Evolutionary conservation across 2,113 vertebrate genomes (phyloP), one percentile per base, ranked within the genome.

Genomic region (Solea solea): DNA sequence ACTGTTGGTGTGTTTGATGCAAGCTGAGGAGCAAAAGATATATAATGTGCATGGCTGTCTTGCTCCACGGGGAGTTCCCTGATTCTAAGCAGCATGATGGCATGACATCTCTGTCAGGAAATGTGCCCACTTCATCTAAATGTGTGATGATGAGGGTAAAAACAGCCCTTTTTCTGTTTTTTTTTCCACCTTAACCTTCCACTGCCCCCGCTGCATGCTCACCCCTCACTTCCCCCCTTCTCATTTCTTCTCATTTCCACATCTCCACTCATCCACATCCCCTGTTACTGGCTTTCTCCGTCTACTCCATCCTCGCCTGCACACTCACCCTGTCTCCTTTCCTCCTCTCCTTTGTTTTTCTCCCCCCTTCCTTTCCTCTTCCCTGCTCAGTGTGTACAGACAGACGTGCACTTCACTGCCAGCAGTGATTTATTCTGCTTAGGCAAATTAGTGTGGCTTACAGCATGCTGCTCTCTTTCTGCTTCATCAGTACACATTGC

Each of bases 391-490:
- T 66, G 69, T 81, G 67, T 76, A 83, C 72, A 85, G 87, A 85
- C 78, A 76, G 79, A 56, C 82, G 5, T 80, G 82, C 84, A 83
- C 86, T 82, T 83, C 83, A 78, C 78, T 85, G 86, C 84, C 87
- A 89, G 80, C 72, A 82, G 73, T 87, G 86, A 90, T 91, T 90
- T 89, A 89, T 90, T 89, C 88, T 88, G 87, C 86, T 87, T 89
- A 90, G 80, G 92, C 88, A 90, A 92, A 91, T 89, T 82, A 90
- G 86, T 77, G 84, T 90, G 81, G 83, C 82, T 87, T 85, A 81
- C 78, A 86, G 79, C 81, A 58, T 65, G 78, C 77, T 72, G 85
- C 85, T 88, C 67, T 72, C 67, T 85, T 86, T 87, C 86, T 87
- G 81, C 87, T 87, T 89, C 85, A 91, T 89, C 88, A 90, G 87